Base-by-base conservation (phyloP, 1,140 invertebrate genomes). In the Drosophila novamexicana region DNA sequence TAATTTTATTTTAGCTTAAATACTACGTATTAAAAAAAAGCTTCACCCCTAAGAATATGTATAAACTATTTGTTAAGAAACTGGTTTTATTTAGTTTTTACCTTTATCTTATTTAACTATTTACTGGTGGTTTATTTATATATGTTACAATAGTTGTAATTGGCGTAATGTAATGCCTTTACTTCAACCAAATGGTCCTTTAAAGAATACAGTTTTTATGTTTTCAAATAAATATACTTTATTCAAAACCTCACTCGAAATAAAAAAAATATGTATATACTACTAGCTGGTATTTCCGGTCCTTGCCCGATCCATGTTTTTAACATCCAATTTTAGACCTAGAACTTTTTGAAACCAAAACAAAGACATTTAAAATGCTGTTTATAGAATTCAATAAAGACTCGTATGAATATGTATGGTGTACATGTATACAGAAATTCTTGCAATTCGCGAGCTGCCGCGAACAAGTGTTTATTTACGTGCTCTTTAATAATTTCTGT, bases 101-200 rank as follows among this genome's bases (percentile, higher is more conserved):
- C 36, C 52, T 63, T 77, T 75, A 75, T 68, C 47, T 76, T 78
- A 65, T 80, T 77, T 69, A 29, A 59, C 59, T 75, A 79, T 83
- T 77, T 66, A 73, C 81, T 75, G 82, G 78, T 85, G 81, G 77
- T 72, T 85, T 81, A 85, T 65, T 75, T 85, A 84, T 83, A 39
- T 59, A 22, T 47, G 12, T 54, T 63, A 39, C 32, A 39, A 64
- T 56, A 64, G 50, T 53, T 36, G 14, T 44, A 40, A 64, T 64
- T 69, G 37, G 32, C 62, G n/a, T 42, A 16, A 71, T 8, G 12
- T 52, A 22, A 59, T 32, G 54, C 36, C 12, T 10, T 54, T 37
- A 32, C 44, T 50, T 65, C 6, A 54, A 40, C 37, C 45, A n/a
- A 57, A 57, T 64, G 34, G 40, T 44, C 32, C 32, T 58, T 72